Percentiles rank a stretch among this genome's conserved stretches.
Evolutionary conservation across 2,797 vertebrate genomes (phyloP).

Genomic region (Caiman crocodilus): DNA sequence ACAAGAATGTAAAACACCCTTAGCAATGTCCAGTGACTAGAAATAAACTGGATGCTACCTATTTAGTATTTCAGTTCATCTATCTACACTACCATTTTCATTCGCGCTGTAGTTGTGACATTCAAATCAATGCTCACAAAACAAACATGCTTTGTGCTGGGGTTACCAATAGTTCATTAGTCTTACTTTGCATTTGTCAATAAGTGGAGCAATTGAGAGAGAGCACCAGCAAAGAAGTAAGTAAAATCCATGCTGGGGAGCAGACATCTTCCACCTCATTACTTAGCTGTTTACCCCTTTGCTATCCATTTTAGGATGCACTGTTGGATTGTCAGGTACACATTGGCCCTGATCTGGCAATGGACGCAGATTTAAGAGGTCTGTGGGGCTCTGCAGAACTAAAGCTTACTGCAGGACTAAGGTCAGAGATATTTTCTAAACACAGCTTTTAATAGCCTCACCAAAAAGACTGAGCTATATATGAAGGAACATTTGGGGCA

Average conservation of each 20-base stretch:
- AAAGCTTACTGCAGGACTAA: neutral
- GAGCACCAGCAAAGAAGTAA: neutral
- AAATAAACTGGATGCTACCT: neutral
- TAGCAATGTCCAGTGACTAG: neutral
- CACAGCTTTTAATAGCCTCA: neutral
- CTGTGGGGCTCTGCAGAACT: neutral
- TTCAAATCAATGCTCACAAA: slow-evolving; percentile 51
- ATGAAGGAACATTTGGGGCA: neutral
- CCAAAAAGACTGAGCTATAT: neutral
- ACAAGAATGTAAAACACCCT: neutral
- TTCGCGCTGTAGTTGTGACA: slow-evolving; percentile 18
- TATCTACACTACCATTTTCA: slow-evolving; percentile 29
- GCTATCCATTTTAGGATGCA: accelerated
- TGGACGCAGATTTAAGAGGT: neutral
- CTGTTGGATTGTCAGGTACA: accelerated
- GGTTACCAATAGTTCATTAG: slow-evolving; percentile 66
- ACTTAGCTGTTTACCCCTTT: neutral
- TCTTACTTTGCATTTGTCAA: slow-evolving; percentile 59
- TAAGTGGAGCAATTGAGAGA: slow-evolving; percentile 27
- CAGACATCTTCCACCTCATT: neutral
- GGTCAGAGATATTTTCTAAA: neutral
- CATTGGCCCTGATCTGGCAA: neutral
- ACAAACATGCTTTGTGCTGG: slow-evolving; percentile 57
- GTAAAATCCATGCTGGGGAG: neutral
- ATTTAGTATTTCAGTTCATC: slow-evolving; percentile 31